Evolutionary conservation across 1,140 invertebrate species (phyloP).

Genomic region (Cotesia chilonis): DNA sequence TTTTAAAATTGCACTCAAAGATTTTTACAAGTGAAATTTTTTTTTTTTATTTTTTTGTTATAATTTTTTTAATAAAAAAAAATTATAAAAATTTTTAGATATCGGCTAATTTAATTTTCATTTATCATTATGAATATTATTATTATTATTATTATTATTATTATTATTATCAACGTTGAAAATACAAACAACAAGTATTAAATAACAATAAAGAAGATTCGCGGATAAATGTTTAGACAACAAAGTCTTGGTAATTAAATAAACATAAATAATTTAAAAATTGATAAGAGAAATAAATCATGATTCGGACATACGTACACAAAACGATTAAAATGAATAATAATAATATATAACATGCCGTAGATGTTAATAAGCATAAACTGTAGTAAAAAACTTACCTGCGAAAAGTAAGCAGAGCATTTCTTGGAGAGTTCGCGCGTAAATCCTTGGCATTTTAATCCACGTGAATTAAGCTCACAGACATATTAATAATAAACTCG

Average conservation of each 20-base stretch:
- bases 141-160: not conserved
- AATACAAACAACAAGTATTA: too few relatives aligned
- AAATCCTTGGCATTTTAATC: constrained; percentile 21
- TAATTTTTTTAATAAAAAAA: too few relatives aligned
- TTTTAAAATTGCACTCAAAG: too few relatives aligned
- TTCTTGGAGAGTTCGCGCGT: constrained; percentile 21
- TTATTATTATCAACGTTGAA: too few relatives aligned
- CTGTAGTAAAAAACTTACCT: constrained; percentile 47
- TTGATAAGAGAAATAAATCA: constrained; percentile 16
- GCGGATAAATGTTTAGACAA: not conserved
- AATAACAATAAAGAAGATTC: not conserved
- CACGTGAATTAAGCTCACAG: not conserved
- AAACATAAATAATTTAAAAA: constrained; percentile 7
- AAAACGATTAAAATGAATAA: not conserved
- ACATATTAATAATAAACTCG: not conserved
- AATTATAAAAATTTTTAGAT: too few relatives aligned
- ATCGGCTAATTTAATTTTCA: too few relatives aligned
- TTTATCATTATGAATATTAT: not conserved
- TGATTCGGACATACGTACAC: constrained; percentile 20
- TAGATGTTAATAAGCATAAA: constrained; percentile 12
- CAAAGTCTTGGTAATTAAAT: not conserved
- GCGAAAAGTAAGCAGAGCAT: constrained; percentile 47
- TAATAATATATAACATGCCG: not conserved
- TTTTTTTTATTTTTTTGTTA: too few relatives aligned
- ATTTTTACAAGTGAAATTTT: too few relatives aligned